Evolutionary conservation across 2,113 vertebrate genomes (phyloP), one percentile per base, ranked within the genome.

Genomic region (Xyrauchen texanus): DNA sequence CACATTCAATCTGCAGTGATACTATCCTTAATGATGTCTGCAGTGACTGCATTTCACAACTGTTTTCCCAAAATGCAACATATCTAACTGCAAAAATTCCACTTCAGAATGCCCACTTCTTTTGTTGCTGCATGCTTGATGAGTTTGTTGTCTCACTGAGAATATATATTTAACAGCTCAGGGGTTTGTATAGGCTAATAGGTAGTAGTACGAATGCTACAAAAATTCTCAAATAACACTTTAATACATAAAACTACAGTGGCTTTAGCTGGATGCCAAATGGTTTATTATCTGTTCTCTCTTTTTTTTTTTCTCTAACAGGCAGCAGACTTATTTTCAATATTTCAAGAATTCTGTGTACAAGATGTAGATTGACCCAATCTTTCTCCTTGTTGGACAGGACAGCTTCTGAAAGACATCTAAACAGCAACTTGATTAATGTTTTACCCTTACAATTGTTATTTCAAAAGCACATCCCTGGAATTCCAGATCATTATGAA

Each of bases 401-500:
- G 44, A 7, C 8, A 73, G 47, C 55, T 73, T 60, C 4, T 60
- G 55, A 71, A 71, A 58, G 42, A 15, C 70, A 70, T 34, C 21
- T 34, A 60, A 13, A 21, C 12, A 34, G 21, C 21, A 3, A 34
- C 21, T 34, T 34, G 55, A 61, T 73, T 4, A 61, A 47, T 61
- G 55, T 73, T 73, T 73, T 60, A 34, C 16, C 11, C 55, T 12
- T 8, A 73, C 70, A 21, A 11, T n/a, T 47, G n/a, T 61, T 12
- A 21, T 46, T 46, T 73, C 44, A 73, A 47, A n/a, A 73, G 55
- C 55, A 16, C 45, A 34, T 61, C 45, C 9, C 21, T 72, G 8
- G 55, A 6, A 58, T 60, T 60, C 55, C 44, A 60, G 69, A 47
- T 73, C 55, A 73, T 73, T 47, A 60, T 60, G 47, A 73, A 73